Base-by-base conservation (phyloP, 2,888 invertebrate species). In the Diadegma fenestrale region DNA sequence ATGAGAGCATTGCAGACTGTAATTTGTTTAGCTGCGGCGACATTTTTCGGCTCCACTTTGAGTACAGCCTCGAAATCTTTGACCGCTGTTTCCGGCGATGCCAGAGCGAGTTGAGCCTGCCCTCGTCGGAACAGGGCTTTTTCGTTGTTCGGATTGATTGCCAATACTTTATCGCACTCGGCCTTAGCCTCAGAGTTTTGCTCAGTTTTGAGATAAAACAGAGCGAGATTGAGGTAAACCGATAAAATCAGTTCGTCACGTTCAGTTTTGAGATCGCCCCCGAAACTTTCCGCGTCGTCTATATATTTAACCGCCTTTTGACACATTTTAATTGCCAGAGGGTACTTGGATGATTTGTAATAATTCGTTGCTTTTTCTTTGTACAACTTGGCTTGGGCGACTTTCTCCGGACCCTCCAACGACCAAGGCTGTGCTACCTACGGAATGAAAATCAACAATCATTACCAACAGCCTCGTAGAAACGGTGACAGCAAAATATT, bases 301-400 rank as follows among this genome's bases (percentile, higher is more conserved):
- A 98, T 91, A 88, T 95, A 96, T 0, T 96, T 94, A 10, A 96
- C 94, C 48, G 98, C 96, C 92, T 97, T 97, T 89, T 96, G 96
- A 93, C 99, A 99, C 95, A 98, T 97, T 93, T 97, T 98, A 69
- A 97, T 95, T 0, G 99, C 99, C 88, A 98, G 90, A 78, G 95
- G 94, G 89, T 95, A 97, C 93, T 98, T 98, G 82, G 95, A 96
- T 0, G 95, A 95, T 94, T 98, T 98, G 91, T 98, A 98, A 93
- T 98, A 99, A 69, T 96, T 95, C 0, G 98, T 99, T 66, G 99
- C 99, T 92, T 98, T 98, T 86, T 97, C 97, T 94, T 99, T 99
- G 87, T 96, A 97, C 17, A 97, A 94, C 92, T 96, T 96, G 0
- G 97, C 96, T 91, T 97, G 97, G 81, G 97, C 97, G 7, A 99